Base-by-base conservation (phyloP, 1,140 invertebrate species). In the Antheraea mylitta region DNA sequence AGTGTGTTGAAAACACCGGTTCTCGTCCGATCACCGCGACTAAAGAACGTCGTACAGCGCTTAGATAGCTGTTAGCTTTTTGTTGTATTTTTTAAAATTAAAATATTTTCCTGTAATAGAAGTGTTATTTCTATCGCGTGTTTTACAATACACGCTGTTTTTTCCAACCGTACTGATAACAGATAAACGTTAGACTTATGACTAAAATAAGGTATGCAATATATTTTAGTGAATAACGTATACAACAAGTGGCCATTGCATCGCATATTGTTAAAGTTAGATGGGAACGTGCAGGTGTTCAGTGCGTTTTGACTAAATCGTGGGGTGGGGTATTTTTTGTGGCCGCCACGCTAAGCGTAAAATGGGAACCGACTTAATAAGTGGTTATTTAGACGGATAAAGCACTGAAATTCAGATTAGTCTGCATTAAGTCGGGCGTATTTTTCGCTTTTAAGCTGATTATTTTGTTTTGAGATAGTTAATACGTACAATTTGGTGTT, bases 281-380 rank as follows among this genome's bases (percentile, higher is more conserved):
- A 75, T 80, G 87, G 72, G 86, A 90, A 89, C 73, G 67, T 72
- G 81, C 88, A 89, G 88, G 86, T 90, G 88, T 85, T 75, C 81
- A 58, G 11, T 42, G 30, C 59, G 59, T 22, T 74, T 73, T 64
- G 66, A 80, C 75, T 79, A 74, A 78, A 81, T 69, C 66, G 66
- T 74, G 74, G 86, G 83, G 85, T 82, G 83, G 83, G 82, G 72
- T 66, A 76, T 18, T 86, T 87, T 86, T 87, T 86, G 82, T 83
- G 82, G 75, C 74, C 74, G 64, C 18, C 75, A 74, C 66, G 77
- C 72, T 79, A 79, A 77, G 73, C 85, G 83, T 87, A 79, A 85
- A 88, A 87, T 82, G 68, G 66, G 77, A 89, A 75, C 80, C 76
- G 86, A 85, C 83, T 82, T n/a, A 53, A 53, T 53, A 53, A 53